Evolutionary conservation across 2,113 vertebrate genomes (phyloP), one percentile per base, ranked within the genome.

Genomic region (Taurulus bubalis): DNA sequence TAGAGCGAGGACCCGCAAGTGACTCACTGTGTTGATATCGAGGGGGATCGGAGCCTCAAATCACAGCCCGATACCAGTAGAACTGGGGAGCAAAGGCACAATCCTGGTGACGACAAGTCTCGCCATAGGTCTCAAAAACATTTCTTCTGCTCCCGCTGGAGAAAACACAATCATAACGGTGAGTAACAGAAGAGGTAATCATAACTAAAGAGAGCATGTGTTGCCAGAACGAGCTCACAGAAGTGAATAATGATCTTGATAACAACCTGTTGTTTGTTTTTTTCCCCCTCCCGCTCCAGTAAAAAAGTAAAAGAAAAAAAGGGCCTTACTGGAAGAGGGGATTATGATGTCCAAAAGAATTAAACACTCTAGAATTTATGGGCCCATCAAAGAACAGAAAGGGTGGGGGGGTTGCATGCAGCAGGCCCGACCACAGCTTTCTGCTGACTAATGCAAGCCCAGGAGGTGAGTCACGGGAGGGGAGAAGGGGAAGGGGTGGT

Each of bases 291-390:
- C 51, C 62, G 67, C 80, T 71, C 68, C 85, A 58, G 79, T 81
- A 82, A 84, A 87, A 88, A 79, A 62, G 73, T 55, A 42, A 65
- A 80, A 73, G n/a, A 71, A 76, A 58, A 3, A 78, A 80, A 73
- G 42, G 69, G 88, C 49, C 64, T 96, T 95, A 94, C 95, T 95
- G 95, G 95, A 95, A 96, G 80, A 92, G 75, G 24, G 91, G 92
- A 93, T 94, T 90, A 93, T 87, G 84, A 85, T 90, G 92, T 95
- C 94, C 92, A 94, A 93, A 94, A 94, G 83, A 91, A 88, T 93
- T 94, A 93, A 95, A 94, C 93, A 94, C 89, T 66, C 80, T 85
- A 87, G 84, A 89, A 94, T 94, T 95, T 95, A 95, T 92, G 88
- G 85, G 89, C 84, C 90, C 92, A 94, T 95, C 92, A 95, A 96